A percentile compares a stretch with the other conserved stretches of the same genome.
phyloP scores from a whole-genome alignment of 2,888 invertebrate species.

The Eledone cirrhosa region DNA sequence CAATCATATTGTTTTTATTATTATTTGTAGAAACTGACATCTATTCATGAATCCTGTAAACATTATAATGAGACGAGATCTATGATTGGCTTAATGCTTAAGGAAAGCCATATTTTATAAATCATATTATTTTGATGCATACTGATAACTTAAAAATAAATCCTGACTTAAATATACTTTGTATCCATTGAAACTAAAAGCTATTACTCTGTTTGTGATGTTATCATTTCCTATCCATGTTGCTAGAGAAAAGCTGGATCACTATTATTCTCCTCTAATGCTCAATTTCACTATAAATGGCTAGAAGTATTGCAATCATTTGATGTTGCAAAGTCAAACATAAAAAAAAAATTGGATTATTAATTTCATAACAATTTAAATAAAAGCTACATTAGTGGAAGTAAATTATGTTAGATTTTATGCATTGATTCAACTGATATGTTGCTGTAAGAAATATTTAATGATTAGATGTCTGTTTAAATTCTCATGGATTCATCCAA shows the following conservation, averaged over 20 bases:
- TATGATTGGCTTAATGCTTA: too few species aligned
- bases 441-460: slow-evolving; percentile 16
- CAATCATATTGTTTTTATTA: too few species aligned
- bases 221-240: too few species aligned
- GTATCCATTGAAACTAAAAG: too few species aligned
- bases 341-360: neutral
- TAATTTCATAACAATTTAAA: slow-evolving; percentile 4
- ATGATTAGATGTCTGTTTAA: slow-evolving; percentile 25
- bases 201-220: too few species aligned
- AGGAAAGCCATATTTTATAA: too few species aligned
- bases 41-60: too few species aligned
- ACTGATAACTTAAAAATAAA: too few species aligned
- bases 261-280: neutral
- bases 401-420: slow-evolving; percentile 14
- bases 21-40: too few species aligned
- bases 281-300: neutral
- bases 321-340: neutral
- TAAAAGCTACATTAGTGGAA: neutral
- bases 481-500: slow-evolving; percentile 21
- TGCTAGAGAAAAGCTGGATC: neutral
- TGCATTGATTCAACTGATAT: slow-evolving; percentile 25
- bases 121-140: too few species aligned
- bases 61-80: too few species aligned
- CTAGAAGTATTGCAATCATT: neutral
- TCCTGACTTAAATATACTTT: too few species aligned